These are phyloP conservation scores for Drosophila ogumai DNA, from an alignment of 1,140 invertebrate genomes.

Conservation along the genomic window DNA sequence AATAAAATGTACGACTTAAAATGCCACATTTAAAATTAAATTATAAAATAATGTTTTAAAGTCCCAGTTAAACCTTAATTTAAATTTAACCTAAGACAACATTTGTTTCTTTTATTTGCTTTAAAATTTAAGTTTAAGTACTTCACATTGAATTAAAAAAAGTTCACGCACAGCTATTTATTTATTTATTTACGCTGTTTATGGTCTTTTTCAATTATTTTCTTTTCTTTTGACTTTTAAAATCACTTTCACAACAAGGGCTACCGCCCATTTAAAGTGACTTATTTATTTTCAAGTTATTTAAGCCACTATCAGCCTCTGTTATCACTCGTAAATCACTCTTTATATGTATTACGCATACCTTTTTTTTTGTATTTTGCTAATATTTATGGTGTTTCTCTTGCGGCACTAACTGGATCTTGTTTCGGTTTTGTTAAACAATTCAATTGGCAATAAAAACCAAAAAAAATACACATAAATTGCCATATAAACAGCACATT, in stretches of 20 bases:
- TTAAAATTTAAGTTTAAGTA: background rate
- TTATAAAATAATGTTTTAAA: background rate
- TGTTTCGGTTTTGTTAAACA: constrained; percentile 13
- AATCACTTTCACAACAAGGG: constrained; percentile 36
- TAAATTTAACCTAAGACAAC: background rate
- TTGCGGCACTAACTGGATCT: constrained; percentile 14
- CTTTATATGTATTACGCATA: constrained; percentile 18
- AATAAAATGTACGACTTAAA: too few species aligned
- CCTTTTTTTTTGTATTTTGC: constrained; percentile 23
- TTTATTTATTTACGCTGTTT: background rate
- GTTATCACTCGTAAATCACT: constrained; percentile 22
- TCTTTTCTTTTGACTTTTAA: background rate
- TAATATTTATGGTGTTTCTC: constrained; percentile 23
- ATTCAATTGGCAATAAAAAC: constrained; percentile 14
- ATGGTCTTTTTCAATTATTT: background rate
- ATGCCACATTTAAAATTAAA: background rate
- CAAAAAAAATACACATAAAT: constrained; percentile 38
- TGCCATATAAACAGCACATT: constrained; percentile 28
- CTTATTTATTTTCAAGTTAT: constrained; percentile 7
- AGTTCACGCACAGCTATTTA: background rate
- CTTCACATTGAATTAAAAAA: background rate
- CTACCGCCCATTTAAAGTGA: constrained; percentile 34
- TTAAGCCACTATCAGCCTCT: constrained; percentile 1
- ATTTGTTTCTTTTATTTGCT: too few species aligned
- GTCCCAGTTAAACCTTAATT: background rate